Evolutionary conservation across 2,888 invertebrate genomes (phyloP), one percentile per base, ranked within the genome.

Genomic region (Aproaerema taeniolella): DNA sequence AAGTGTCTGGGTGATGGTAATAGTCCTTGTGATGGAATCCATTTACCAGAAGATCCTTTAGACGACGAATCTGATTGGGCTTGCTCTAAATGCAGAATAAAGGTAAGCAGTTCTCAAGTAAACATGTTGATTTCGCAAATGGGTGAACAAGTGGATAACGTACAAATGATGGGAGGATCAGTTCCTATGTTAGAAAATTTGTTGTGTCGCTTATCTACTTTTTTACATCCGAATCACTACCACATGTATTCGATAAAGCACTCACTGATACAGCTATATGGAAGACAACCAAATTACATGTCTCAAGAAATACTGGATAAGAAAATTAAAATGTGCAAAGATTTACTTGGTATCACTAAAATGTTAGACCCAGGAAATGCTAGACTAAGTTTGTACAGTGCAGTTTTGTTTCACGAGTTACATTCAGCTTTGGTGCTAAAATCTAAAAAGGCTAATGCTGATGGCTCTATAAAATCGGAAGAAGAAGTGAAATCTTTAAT

Each of bases 201-300:
- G 2, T 61, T 93, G 6, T 88, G 89, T 33, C 92, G 93, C 52
- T 74, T 95, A 37, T 89, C 91, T 1, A 91, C 90, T 45, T 92
- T 95, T 53, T 78, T 96, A 40, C 95, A 96, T 76, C 92, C 93
- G 0, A 91, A 94, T 62, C 96, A 96, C 74, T 96, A 94, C 66
- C 94, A 95, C 54, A 87, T 93, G 49, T 94, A 94, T 58, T 90
- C 93, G 0, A 88, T 95, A 6, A 93, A 93, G 55, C 96, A 96
- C 72, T 93, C 94, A 0, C 75, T 96, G 17, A 87, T 95, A 37
- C 96, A 96, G 63, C 67, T 95, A 35, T 93, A 93, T 62, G 94
- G 94, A 5, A 89, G 92, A 47, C 91, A 92, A 46, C 77, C 87
- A 29, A 91, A 89, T 14, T 90, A 90, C 49, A 79, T 91, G 26